Conservation (phyloP, 2,888 invertebrate species). For the Lordiphosa andalusiaca region DNA sequence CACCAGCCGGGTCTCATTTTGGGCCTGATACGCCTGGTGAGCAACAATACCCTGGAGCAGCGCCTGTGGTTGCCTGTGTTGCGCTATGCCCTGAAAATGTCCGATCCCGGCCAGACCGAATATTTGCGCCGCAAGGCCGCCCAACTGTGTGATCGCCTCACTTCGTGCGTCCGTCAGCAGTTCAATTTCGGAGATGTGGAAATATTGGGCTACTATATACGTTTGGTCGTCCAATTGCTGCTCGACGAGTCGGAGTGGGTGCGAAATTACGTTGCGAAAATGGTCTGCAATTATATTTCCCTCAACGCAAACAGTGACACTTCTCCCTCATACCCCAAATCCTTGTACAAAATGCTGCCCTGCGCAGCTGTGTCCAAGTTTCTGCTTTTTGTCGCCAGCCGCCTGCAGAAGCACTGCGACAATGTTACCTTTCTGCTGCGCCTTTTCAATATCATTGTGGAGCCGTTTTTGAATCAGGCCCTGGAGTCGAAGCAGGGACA, state of each 20-base stretch:
- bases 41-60: conserved; percentile 34
- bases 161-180: conserved; percentile 41
- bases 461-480: conserved; percentile 46
- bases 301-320: not conserved
- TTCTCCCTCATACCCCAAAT: not conserved
- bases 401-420: conserved; percentile 37
- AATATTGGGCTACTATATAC: conserved; percentile 63
- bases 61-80: conserved; percentile 54
- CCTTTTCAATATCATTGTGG: conserved; percentile 64
- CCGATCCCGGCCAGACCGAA: conserved; percentile 58
- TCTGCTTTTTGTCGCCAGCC: conserved; percentile 50
- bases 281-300: conserved; percentile 43
- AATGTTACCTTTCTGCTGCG: conserved; percentile 58
- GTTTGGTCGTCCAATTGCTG: conserved; percentile 69
- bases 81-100: conserved; percentile 60
- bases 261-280: conserved; percentile 63
- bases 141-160: conserved; percentile 60
- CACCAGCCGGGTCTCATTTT: conserved; percentile 68
- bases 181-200: conserved; percentile 49
- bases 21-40: conserved; percentile 64
- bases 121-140: conserved; percentile 72
- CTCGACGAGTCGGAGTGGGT: conserved; percentile 76
- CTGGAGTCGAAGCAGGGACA: not conserved
- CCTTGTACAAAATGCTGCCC: conserved; percentile 40
- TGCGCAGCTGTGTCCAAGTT: conserved; percentile 67